Evolutionary conservation across 2,888 invertebrate genomes (phyloP).

Genomic region (Macrophya annulata): DNA sequence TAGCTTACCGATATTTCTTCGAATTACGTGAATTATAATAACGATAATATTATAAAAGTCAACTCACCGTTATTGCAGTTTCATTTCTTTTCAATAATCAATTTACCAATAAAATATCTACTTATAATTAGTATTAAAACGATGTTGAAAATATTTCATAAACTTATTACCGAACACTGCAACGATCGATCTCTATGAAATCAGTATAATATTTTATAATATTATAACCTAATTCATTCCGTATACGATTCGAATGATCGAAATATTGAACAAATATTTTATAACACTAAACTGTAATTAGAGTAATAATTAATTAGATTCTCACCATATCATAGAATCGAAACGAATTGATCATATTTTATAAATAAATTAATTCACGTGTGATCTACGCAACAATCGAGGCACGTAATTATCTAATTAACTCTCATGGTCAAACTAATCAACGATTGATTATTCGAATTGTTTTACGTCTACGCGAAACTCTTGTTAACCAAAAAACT

Average conservation of each 20-base stretch:
- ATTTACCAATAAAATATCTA: background rate
- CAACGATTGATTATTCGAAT: background rate
- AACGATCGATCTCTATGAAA: background rate
- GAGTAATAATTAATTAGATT: background rate
- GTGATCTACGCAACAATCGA: background rate
- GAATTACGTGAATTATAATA: constrained; percentile 22
- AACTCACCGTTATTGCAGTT: constrained; percentile 29
- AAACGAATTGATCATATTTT: background rate
- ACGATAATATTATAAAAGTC: background rate
- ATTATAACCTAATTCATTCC: constrained; percentile 24
- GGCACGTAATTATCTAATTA: constrained; percentile 1
- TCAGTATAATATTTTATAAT: background rate
- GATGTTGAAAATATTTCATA: constrained; percentile 20
- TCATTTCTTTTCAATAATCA: background rate
- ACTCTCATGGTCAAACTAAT: background rate
- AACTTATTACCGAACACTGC: constrained; percentile 7
- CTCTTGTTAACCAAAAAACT: background rate
- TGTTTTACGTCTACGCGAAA: background rate
- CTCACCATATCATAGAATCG: background rate
- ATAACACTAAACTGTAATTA: background rate
- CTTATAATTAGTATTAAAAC: background rate
- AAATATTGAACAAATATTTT: background rate
- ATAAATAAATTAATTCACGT: constrained; percentile 1
- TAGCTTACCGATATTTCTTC: constrained; percentile 14
- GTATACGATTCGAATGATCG: background rate